Evolutionary conservation across 1,140 invertebrate species (phyloP), one percentile per base, ranked within the genome.

Genomic region (Adoxophyes honmai): DNA sequence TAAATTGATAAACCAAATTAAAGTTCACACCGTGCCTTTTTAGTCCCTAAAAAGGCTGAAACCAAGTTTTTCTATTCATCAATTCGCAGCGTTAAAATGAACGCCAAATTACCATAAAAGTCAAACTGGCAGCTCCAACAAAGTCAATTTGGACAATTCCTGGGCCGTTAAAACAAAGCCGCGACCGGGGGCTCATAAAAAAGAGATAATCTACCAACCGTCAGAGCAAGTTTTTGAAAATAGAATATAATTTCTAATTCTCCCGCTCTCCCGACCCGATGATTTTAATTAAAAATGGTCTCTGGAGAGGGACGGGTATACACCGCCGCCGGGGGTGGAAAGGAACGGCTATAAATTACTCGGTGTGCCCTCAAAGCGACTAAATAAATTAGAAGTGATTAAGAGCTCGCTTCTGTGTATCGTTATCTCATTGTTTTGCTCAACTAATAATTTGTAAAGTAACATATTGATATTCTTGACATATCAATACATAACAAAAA

Each of bases 181-280:
- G 70, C 83, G 81, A 71, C 78, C 73, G 33, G 86, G 82, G 83
- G 73, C 83, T 83, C 81, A 86, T 88, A 88, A 88, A 88, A 86
- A 87, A 81, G 62, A 85, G 76, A 85, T 88, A 85, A 88, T 87
- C 84, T 81, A 81, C 86, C 86, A 86, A 86, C 70, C 86, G 81
- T 80, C 79, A 80, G 82, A 81, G 75, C 85, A 86, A 88, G 82
- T 87, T 87, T 86, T 81, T 78, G 82, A 81, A 88, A 88, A 88
- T 88, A 88, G 86, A 88, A 88, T 88, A 88, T 88, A 88, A 88
- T 88, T 88, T 86, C 86, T 88, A 86, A 88, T 88, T 87, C 84
- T 88, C 39, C 39, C 39, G 39, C 39, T 44, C 83, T 86, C 82
- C 59, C 77, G 75, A 77, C 82, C 59, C 77, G 75, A 77, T 79